A percentile compares a stretch with the other conserved stretches of the same genome.
Evolutionary conservation across 2,888 invertebrate genomes (phyloP).

Genomic region (Folsomia candida): DNA sequence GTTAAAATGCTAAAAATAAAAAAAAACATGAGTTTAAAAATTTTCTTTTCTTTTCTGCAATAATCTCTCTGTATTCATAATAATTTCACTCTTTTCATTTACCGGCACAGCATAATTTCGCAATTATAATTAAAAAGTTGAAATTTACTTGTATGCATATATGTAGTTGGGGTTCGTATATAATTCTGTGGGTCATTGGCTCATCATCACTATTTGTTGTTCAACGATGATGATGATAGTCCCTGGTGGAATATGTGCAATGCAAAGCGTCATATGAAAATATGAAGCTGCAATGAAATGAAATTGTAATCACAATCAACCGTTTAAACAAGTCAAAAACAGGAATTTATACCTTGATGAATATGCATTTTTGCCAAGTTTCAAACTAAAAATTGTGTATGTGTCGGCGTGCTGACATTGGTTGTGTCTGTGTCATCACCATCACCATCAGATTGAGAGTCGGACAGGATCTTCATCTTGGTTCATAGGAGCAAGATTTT

Average conservation of each 20-base stretch:
- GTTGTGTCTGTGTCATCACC: too few species aligned
- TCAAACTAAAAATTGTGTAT: background rate
- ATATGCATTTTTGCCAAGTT: background rate
- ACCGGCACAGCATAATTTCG: background rate
- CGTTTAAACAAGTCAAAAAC: background rate
- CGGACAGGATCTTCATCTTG: background rate
- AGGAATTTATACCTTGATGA: background rate
- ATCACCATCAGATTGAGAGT: background rate
- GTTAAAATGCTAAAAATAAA: background rate
- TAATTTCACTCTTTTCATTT: too few species aligned
- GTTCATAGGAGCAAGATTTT: background rate
- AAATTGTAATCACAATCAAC: background rate
- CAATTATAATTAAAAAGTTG: background rate
- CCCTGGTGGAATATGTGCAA: too few species aligned
- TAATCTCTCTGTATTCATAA: background rate
- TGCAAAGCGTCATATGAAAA: too few species aligned
- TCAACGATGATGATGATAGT: too few species aligned
- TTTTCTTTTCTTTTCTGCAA: background rate
- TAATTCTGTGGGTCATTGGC: background rate
- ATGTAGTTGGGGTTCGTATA: too few species aligned
- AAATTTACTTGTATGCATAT: background rate
- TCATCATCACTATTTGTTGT: background rate
- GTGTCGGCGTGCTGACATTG: background rate
- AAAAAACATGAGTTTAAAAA: background rate
- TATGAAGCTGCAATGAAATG: too few species aligned